Evolutionary conservation across 2,888 invertebrate species (phyloP), one percentile per base, ranked within the genome.

Genomic region (Eueremaeus valkanovi): DNA sequence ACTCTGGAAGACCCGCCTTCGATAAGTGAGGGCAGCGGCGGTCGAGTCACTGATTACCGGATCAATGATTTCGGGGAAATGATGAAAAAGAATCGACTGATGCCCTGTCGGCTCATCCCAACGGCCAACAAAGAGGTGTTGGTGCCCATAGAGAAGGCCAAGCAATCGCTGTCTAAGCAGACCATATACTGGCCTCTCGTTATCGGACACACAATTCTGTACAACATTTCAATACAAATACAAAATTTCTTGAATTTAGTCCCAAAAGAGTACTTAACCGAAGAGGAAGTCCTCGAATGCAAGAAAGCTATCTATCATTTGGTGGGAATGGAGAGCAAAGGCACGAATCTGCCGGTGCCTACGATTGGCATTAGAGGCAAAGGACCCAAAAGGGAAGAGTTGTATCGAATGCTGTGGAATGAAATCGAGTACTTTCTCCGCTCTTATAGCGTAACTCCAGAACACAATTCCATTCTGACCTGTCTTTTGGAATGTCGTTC

Each of bases 1-100:
- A 90, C 93, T 3, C 87, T 95, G 74, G 96, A 97, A 83, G 97
- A 97, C 83, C 93, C 95, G 0, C 96, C 96, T 0, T 93, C 95
- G 0, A 92, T 97, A 73, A 93, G 92, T 36, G 97, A 97, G 84
- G 96, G 96, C 0, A 90, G 91, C 49, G 97, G 97, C 0, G 97
- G 96, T 0, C 86, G 95, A 58, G 92, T 97, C 58, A 92, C 94
- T 0, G 97, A 97, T 83, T 97, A 97, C 82, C 87, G 92, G 85
- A 88, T 89, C 77, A 86, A 86, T 18, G 95, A 96, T 84, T 93
- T 96, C 83, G 93, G 93, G 0, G 88, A 89, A 9, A 86, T 96
- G 49, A 93, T 96, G 87, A 91, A 92, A 82, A 89, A 90, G 80
- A 93, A 93, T 82, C 87, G 89, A 74, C 82, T 97, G 78, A 87